Evolutionary conservation across 1,140 invertebrate species (phyloP), one percentile per base, ranked within the genome.

Genomic region (Eumeta japonica): DNA sequence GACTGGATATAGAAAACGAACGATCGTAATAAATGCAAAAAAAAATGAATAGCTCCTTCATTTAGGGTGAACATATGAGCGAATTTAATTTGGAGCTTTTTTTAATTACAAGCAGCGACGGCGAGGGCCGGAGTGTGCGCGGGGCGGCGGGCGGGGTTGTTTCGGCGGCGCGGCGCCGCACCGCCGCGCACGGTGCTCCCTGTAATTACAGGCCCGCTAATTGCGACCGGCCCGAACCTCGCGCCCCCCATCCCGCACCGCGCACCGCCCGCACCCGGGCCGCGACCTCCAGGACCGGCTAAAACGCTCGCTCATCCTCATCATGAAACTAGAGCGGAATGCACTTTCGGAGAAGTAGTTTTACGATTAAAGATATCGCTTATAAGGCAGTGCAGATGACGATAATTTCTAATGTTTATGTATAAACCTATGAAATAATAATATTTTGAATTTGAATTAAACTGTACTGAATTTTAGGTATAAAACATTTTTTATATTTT

Each of bases 21-120:
- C n/a, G n/a, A n/a, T n/a, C n/a, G n/a, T n/a, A n/a, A n/a, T n/a
- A n/a, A n/a, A n/a, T n/a, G n/a, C n/a, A n/a, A n/a, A n/a, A n/a
- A n/a, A n/a, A n/a, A n/a, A n/a, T n/a, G n/a, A n/a, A n/a, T n/a
- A n/a, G n/a, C n/a, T n/a, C n/a, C n/a, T n/a, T 56, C 50, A 24
- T 24, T 24, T 24, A 48, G 29, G 48, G 45, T 39, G 52, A 52
- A 59, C 57, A 70, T 57, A 70, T 62, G 57, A 68, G 68, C 68
- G 62, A 73, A 73, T 73, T 73, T 70, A 70, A 73, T 73, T 73
- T 67, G 57, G 65, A 73, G 55, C 62, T 56, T 68, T 73, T n/a
- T 73, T 73, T 73, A 73, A 73, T 73, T 73, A 73, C 58, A 60
- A 24, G 53, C 60, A 48, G 64, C n/a, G n/a, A 55, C 57, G 56